Evolutionary conservation across 1,140 invertebrate genomes (phyloP).

Genomic region (Stenopsyche tienmushanensis): DNA sequence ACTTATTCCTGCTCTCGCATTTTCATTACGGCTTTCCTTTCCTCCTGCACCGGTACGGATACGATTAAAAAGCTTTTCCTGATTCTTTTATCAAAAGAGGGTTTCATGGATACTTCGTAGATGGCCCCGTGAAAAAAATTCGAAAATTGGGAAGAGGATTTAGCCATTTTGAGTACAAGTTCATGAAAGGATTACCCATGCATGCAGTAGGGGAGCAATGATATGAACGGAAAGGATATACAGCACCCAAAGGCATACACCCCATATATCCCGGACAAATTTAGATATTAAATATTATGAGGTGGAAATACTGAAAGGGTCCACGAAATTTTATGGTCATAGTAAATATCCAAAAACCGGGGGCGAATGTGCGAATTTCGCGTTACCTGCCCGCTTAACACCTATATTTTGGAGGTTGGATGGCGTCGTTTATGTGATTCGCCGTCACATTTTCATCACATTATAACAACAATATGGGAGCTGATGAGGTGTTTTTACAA

Average conservation of each 20-base stretch:
- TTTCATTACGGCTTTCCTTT: not conserved
- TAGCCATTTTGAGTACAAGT: not conserved
- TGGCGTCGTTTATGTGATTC: too few relatives aligned
- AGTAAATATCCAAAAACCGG: too few relatives aligned
- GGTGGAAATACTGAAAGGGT: not conserved
- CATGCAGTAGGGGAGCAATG: not conserved
- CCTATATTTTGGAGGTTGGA: too few relatives aligned
- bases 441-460: too few relatives aligned
- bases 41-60: not conserved
- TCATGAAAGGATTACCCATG: constrained; percentile 7
- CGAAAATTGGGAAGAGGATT: constrained; percentile 5
- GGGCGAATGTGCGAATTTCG: too few relatives aligned
- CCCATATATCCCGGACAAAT: not conserved
- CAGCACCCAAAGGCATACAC: not conserved
- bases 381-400: too few relatives aligned
- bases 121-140: not conserved
- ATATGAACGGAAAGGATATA: not conserved
- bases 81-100: not conserved
- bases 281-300: not conserved
- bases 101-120: not conserved
- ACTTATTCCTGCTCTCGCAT: not conserved
- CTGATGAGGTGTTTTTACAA: too few relatives aligned
- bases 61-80: constrained; percentile 12
- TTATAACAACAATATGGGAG: too few relatives aligned
- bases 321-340: not conserved